phyloP scores from a whole-genome alignment of 2,113 vertebrate genomes.

The Albula goreensis region DNA sequence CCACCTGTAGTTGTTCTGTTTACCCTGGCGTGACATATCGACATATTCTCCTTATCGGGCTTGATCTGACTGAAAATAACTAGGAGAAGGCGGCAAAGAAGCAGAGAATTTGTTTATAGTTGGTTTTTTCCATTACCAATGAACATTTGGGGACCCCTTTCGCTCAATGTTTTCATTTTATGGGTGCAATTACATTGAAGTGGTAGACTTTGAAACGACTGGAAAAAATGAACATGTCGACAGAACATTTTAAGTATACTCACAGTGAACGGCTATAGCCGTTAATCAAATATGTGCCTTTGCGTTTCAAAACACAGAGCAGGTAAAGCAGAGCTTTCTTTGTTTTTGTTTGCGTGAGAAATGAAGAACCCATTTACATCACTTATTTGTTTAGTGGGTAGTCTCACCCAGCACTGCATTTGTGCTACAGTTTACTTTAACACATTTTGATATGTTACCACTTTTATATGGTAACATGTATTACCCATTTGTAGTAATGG shows the following conservation, averaged over 20 bases:
- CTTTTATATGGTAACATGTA: background rate
- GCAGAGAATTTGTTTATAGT: background rate
- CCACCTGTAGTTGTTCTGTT: constrained; percentile 62
- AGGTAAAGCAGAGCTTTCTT: background rate
- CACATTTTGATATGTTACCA: background rate
- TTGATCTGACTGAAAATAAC: background rate
- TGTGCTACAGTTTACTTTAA: background rate
- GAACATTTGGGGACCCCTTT: background rate
- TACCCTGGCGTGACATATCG: constrained; percentile 12
- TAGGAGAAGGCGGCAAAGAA: background rate
- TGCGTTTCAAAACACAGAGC: background rate
- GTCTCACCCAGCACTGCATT: background rate
- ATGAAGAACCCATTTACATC: background rate
- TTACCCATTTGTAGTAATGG: background rate
- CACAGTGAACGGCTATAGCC: constrained; percentile 30
- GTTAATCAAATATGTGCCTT: background rate
- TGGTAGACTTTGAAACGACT: constrained; percentile 52
- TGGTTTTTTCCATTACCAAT: background rate
- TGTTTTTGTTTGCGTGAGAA: background rate
- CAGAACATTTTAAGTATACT: constrained; percentile 37
- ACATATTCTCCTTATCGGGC: constrained; percentile 38
- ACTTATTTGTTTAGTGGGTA: background rate
- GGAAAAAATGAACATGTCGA: constrained; percentile 33
- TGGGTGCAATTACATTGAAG: constrained; percentile 50
- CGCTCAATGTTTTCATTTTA: constrained; percentile 30